These are phyloP conservation scores for Drosophila pegasa DNA, from an alignment of 2,888 invertebrate genomes.

Conservation along the genomic window DNA sequence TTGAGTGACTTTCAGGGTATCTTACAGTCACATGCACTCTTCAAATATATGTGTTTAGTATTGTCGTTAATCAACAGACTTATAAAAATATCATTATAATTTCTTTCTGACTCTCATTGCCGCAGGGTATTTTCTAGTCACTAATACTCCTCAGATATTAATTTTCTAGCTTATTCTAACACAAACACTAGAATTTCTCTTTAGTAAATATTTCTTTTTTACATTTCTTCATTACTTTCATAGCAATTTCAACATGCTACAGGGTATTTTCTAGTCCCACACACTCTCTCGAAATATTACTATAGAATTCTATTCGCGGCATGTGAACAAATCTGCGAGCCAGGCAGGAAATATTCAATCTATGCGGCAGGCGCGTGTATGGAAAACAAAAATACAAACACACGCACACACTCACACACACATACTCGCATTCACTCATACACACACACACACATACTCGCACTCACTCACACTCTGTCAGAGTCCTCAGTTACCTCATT, in stretches of 20 bases:
- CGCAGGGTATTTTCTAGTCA: neutral
- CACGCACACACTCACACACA: neutral
- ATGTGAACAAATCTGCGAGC: constrained; percentile 63
- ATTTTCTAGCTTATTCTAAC: neutral
- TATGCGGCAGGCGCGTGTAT: constrained; percentile 63
- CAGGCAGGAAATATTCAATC: constrained; percentile 74
- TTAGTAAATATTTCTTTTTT: too few species aligned
- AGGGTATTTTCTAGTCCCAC: constrained; percentile 16
- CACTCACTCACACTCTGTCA: neutral
- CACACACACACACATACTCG: neutral
- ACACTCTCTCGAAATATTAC: neutral
- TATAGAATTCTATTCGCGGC: constrained; percentile 24
- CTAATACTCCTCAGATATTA: neutral
- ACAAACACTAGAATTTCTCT: neutral
- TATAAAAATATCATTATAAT: neutral
- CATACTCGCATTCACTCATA: neutral
- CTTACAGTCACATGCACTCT: neutral
- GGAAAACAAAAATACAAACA: constrained; percentile 34
- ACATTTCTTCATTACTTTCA: too few species aligned
- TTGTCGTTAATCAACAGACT: too few species aligned
- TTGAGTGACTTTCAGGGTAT: constrained; percentile 3
- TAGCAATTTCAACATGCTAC: neutral
- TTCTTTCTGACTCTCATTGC: neutral
- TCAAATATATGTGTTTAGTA: too few species aligned
- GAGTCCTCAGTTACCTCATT: constrained; percentile 56